phyloP scores from a whole-genome alignment of 1,140 invertebrate species.

The Phortica variegata region DNA sequence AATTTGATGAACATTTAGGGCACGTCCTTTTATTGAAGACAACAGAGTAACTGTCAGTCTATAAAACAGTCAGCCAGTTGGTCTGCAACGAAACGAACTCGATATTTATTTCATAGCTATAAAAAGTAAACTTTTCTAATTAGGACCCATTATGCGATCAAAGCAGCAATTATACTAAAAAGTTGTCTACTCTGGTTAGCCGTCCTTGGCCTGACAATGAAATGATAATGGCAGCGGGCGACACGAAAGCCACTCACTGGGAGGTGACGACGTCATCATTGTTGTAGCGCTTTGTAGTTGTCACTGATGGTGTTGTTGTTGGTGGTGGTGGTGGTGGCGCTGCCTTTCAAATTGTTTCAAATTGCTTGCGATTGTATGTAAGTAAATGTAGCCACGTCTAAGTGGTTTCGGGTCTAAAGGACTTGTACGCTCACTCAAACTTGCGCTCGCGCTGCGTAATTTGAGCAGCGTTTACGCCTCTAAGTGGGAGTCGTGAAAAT shows the following conservation, averaged over 20 bases:
- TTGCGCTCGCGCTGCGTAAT: no score
- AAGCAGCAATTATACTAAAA: constrained; percentile 40
- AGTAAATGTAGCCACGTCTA: neutral
- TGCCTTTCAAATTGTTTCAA: constrained; percentile 18
- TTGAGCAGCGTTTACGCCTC: neutral
- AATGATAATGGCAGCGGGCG: no score
- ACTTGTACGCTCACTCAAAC: no score
- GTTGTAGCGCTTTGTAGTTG: neutral
- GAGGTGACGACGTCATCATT: no score
- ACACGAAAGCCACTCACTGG: no score
- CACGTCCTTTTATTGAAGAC: no score
- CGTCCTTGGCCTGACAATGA: neutral
- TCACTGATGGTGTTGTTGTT: neutral
- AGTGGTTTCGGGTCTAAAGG: neutral
- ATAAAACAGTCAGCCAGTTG: no score
- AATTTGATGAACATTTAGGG: no score
- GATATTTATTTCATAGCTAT: constrained; percentile 31
- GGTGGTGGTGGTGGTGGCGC: neutral
- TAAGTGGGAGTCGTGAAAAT: constrained; percentile 4
- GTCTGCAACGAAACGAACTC: constrained; percentile 8
- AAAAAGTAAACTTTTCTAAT: constrained; percentile 52
- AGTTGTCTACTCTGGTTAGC: constrained; percentile 17
- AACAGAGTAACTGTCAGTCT: no score
- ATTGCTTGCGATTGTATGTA: constrained; percentile 9
- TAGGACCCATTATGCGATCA: constrained; percentile 46